Conservation (phyloP, 2,113 vertebrate species). For the Oceanites oceanicus region DNA sequence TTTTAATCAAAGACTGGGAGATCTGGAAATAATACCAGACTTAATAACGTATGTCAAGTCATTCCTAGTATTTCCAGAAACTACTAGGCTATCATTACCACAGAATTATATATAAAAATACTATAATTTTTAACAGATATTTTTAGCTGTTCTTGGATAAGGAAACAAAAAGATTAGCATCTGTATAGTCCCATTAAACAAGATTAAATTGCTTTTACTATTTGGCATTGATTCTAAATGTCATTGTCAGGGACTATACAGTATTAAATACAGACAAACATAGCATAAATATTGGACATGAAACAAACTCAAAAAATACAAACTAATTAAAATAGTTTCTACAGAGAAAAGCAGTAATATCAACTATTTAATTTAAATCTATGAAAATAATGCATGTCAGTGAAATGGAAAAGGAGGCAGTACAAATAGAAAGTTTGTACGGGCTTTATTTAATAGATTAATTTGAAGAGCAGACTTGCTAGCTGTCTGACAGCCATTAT, state of each 20-base stretch:
- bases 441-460: conserved; percentile 31
- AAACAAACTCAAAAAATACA: conserved; percentile 56
- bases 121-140: conserved; percentile 19
- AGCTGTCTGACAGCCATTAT: conserved; percentile 48
- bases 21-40: background rate
- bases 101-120: background rate
- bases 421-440: conserved; percentile 39
- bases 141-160: conserved; percentile 85
- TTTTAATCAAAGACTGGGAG: background rate
- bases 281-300: conserved; percentile 40
- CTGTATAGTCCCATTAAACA: conserved; percentile 70
- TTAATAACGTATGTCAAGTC: background rate
- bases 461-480: conserved; percentile 50
- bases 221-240: conserved; percentile 22
- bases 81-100: background rate
- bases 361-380: conserved; percentile 42
- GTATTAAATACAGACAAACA: conserved; percentile 69
- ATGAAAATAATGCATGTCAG: conserved; percentile 42
- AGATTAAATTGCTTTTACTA: background rate
- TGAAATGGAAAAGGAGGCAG: conserved; percentile 53
- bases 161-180: conserved; percentile 79
- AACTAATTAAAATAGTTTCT: conserved; percentile 52
- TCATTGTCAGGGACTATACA: conserved; percentile 73
- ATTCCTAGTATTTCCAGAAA: background rate
- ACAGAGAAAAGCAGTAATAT: conserved; percentile 39